A percentile compares a stretch with the other conserved stretches of the same genome.
These are phyloP conservation scores for Melipona quadrifasciata DNA, from an alignment of 1,140 invertebrate species.

Conservation along the genomic window DNA sequence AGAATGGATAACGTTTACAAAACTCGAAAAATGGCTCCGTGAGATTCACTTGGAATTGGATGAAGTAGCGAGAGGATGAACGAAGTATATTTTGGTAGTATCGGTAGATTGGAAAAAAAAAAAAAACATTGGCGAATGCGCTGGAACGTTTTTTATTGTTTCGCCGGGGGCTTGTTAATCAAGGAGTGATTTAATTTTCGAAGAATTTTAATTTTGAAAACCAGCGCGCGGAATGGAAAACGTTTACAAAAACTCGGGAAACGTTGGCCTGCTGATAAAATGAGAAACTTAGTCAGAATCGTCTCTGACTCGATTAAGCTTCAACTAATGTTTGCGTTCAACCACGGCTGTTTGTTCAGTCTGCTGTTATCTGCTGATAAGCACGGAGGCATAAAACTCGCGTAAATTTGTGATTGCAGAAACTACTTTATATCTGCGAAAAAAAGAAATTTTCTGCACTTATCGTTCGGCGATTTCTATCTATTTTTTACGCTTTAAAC, in stretches of 20 bases:
- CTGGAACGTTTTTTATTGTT: too few species aligned
- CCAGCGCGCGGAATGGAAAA: neutral
- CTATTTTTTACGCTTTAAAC: neutral
- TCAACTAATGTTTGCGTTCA: constrained; percentile 5
- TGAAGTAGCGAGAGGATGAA: too few species aligned
- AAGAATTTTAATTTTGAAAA: neutral
- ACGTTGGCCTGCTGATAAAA: neutral
- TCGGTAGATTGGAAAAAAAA: too few species aligned
- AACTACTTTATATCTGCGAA: neutral
- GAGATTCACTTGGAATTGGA: too few species aligned
- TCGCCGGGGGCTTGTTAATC: neutral
- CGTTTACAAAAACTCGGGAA: neutral
- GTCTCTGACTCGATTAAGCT: constrained; percentile 11
- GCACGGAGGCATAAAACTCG: constrained; percentile 12
- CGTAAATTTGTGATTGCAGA: neutral
- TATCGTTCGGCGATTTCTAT: neutral
- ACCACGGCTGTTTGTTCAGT: constrained; percentile 6
- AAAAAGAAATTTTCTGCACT: neutral
- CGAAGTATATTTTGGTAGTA: too few species aligned
- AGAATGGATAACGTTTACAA: too few species aligned
- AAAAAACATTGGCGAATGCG: too few species aligned
- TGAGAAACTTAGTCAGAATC: neutral
- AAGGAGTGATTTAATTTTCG: neutral
- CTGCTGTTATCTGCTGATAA: constrained; percentile 24
- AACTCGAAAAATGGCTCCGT: too few species aligned